Percentiles rank a stretch among this genome's conserved stretches.
These are phyloP conservation scores for Dromius quadrimaculatus DNA, from an alignment of 2,888 invertebrate genomes.

Conservation along the genomic window DNA sequence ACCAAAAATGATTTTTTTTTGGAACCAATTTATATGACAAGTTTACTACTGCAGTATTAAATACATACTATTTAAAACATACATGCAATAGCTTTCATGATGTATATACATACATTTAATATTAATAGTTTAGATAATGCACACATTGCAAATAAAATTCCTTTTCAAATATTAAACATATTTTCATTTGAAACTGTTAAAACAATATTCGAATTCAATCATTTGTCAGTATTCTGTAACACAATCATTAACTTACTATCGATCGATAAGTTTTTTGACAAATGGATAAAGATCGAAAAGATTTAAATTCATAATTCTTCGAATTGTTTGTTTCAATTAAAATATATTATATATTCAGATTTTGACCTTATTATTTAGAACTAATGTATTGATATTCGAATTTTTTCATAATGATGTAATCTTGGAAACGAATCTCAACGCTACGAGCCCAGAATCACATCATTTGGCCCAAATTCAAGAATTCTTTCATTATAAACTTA, in stretches of 20 bases:
- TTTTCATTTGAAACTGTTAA: background rate
- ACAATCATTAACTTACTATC: background rate
- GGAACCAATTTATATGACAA: conserved; percentile 28
- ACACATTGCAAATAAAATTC: conserved; percentile 16
- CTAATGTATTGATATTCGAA: conserved; percentile 28
- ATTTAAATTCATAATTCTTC: too few relatives aligned
- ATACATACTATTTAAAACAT: conserved; percentile 35
- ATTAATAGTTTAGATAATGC: conserved; percentile 21
- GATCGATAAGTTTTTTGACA: too few relatives aligned
- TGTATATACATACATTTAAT: conserved; percentile 18
- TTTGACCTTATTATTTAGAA: conserved; percentile 10
- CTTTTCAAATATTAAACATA: conserved; percentile 8
- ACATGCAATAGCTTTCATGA: conserved; percentile 28
- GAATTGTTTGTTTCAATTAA: too few relatives aligned
- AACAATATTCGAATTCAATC: too few relatives aligned
- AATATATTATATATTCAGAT: conserved; percentile 9
- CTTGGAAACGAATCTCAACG: conserved; percentile 24
- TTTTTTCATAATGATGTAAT: conserved; percentile 19
- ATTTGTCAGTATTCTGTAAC: background rate
- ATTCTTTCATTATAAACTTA: too few relatives aligned
- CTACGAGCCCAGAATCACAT: too few relatives aligned
- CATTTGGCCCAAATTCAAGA: too few relatives aligned
- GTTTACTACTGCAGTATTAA: conserved; percentile 35
- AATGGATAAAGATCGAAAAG: too few relatives aligned
- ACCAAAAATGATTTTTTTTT: conserved; percentile 19